A percentile compares a stretch with the other conserved stretches of the same genome.
phyloP scores from a whole-genome alignment of 1,140 invertebrate genomes.

The Eueides isabella region DNA sequence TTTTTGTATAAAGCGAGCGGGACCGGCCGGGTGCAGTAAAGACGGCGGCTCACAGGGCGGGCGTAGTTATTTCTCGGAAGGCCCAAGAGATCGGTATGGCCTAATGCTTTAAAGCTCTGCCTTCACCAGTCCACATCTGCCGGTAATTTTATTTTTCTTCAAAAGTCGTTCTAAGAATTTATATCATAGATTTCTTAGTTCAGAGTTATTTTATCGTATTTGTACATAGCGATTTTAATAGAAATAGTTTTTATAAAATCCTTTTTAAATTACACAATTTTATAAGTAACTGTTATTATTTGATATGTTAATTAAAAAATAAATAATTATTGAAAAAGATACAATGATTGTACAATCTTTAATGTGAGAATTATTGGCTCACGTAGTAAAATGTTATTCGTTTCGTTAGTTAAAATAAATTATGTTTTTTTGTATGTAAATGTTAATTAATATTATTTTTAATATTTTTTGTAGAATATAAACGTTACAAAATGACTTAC shows the following conservation, averaged over 20 bases:
- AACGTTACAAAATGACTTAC: background rate
- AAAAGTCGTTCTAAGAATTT: slow-evolving; percentile 51
- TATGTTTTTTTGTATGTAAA: too few relatives aligned
- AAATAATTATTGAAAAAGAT: too few relatives aligned
- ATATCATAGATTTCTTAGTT: slow-evolving; percentile 44
- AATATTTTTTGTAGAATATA: background rate
- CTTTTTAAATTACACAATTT: background rate
- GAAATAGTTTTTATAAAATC: background rate
- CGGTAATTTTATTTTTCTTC: slow-evolving; percentile 65
- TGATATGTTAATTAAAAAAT: too few relatives aligned
- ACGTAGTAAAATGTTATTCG: too few relatives aligned
- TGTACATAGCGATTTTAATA: background rate
- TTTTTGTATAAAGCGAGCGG: slow-evolving; percentile 56
- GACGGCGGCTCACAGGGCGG: slow-evolving; percentile 44
- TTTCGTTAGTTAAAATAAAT: too few relatives aligned
- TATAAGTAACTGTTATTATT: too few relatives aligned
- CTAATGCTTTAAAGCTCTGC: slow-evolving; percentile 56
- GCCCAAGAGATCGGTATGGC: slow-evolving; percentile 57
- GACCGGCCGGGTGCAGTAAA: slow-evolving; percentile 51
- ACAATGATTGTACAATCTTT: too few relatives aligned
- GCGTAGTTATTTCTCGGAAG: slow-evolving; percentile 68
- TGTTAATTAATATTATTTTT: too few relatives aligned
- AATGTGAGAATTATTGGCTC: too few relatives aligned
- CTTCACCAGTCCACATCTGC: slow-evolving; percentile 69
- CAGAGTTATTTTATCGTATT: background rate